phyloP scores from a whole-genome alignment of 2,888 invertebrate species.

The Ptychoptera albimana region DNA sequence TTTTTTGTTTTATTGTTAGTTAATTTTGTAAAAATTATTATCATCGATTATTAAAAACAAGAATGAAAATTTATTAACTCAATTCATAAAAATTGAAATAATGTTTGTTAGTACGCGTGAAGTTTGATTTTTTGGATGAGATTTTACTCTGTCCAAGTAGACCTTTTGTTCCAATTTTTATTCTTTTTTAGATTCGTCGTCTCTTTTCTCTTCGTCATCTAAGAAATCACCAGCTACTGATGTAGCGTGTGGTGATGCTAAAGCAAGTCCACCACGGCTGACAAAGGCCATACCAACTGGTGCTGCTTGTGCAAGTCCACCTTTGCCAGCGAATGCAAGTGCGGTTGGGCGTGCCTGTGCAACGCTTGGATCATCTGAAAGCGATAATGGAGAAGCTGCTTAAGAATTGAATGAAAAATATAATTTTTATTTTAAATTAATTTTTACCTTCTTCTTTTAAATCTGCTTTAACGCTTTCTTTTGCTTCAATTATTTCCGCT shows the following conservation, averaged over 20 bases:
- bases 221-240: constrained; percentile 29
- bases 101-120: neutral
- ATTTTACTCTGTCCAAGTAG: neutral
- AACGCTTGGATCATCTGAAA: constrained; percentile 23
- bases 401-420: too few relatives aligned
- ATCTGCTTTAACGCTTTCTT: neutral
- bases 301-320: constrained; percentile 33
- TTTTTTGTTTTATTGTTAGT: too few relatives aligned
- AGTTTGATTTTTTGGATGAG: neutral
- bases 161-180: neutral
- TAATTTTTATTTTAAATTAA: neutral
- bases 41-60: too few relatives aligned
- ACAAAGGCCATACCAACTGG: constrained; percentile 34
- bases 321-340: constrained; percentile 33
- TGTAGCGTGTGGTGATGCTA: constrained; percentile 34
- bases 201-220: constrained; percentile 22
- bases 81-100: too few relatives aligned
- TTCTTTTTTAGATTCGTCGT: constrained; percentile 5
- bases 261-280: constrained; percentile 32
- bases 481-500: constrained; percentile 4
- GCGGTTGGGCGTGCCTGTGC: constrained; percentile 35
- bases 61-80: too few relatives aligned
- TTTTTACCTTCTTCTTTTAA: neutral
- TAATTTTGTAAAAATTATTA: too few relatives aligned
- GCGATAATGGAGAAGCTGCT: constrained; percentile 9